Evolutionary conservation across 2,797 vertebrate species (phyloP), one percentile per base, ranked within the genome.

Genomic region (Lepilemur ruficaudatus): DNA sequence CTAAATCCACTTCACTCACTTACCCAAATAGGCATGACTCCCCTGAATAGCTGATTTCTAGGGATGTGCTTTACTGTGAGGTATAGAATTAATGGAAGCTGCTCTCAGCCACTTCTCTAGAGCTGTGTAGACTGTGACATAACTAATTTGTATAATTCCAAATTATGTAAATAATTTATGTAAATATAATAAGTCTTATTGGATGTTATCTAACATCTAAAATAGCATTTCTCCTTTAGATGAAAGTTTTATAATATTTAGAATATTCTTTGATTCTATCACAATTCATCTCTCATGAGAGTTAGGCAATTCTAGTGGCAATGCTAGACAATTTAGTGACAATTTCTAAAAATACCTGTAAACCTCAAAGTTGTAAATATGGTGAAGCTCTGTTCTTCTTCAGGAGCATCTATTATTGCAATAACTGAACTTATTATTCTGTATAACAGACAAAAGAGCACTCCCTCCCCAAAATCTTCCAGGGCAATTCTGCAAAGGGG

Each of bases 341-440:
- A 70, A 48, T 91, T 93, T 81, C 83, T 92, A 96, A 96, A 97
- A 93, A 89, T 91, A 95, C 52, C 30, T 72, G 2, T 86, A 20
- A 93, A 85, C 8, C 18, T 85, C 46, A 80, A 82, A 95, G 65
- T 46, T 91, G 30, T 86, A 78, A 61, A 61, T 35, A 32, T 43
- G 25, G 32, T 17, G 2, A 32, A 83, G 1, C 1, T 6, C 18
- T 50, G 18, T 41, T 75, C 50, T 72, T 81, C 25, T 67, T 92
- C 59, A 65, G 41, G 28, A 78, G 10, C 25, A 28, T 46, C 48
- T 89, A 46, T 90, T 95, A 65, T 67, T 61, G 7, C 32, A 82
- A 30, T 72, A 73, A 73, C 38, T 88, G 59, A 91, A 35, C 38
- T 85, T 48, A 55, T 22, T 55, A 46, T 61, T 89, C 15, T 95